A percentile compares a stretch with the other conserved stretches of the same genome.
phyloP scores from a whole-genome alignment of 2,797 vertebrate genomes.

The Buceros bicornis region DNA sequence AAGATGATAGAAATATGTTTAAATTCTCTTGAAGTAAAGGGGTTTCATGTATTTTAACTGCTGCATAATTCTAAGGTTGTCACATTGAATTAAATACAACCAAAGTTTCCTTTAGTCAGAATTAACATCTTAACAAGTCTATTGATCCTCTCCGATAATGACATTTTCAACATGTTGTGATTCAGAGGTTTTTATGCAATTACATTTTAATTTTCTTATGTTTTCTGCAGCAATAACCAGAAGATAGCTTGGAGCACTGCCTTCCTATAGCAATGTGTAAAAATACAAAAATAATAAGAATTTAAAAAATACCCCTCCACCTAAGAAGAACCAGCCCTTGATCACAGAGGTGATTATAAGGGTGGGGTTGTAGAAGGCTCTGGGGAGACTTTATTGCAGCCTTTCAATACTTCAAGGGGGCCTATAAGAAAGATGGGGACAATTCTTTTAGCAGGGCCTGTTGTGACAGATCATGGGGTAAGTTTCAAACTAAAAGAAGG shows the following conservation, averaged over 20 bases:
- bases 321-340: background rate
- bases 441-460: too few relatives aligned
- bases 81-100: background rate
- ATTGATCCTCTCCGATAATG: background rate
- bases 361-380: too few relatives aligned
- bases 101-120: background rate
- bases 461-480: too few relatives aligned
- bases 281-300: background rate
- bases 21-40: background rate
- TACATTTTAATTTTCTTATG: background rate
- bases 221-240: background rate
- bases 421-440: too few relatives aligned
- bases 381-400: too few relatives aligned
- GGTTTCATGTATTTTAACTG: background rate
- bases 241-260: background rate
- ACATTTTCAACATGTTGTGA: fast-evolving
- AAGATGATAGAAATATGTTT: background rate
- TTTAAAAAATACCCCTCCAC: too few relatives aligned
- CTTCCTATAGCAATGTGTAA: background rate
- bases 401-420: too few relatives aligned
- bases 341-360: background rate
- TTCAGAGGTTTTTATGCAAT: background rate
- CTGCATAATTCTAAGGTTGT: background rate
- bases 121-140: background rate
- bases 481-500: too few relatives aligned